A percentile compares a stretch with the other conserved stretches of the same genome.
phyloP scores from a whole-genome alignment of 2,888 invertebrate species.

The Philereme transversata region DNA sequence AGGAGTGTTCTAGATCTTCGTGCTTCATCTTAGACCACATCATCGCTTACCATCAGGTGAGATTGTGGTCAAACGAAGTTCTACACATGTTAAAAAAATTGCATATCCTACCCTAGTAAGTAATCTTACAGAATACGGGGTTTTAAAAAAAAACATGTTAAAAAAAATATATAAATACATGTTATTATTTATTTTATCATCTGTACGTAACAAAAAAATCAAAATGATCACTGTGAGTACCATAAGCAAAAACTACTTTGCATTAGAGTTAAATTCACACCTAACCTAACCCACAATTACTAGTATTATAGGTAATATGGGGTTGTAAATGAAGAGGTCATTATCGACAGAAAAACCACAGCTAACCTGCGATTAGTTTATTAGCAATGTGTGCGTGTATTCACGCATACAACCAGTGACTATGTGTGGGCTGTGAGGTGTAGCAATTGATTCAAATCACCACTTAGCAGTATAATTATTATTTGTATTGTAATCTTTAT shows the following conservation, averaged over 20 bases:
- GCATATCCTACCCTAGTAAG: no score
- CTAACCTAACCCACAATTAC: constrained; percentile 4
- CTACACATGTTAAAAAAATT: no score
- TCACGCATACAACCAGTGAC: not conserved
- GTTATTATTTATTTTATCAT: no score
- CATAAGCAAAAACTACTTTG: not conserved
- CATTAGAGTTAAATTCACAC: not conserved
- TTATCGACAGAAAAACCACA: constrained; percentile 11
- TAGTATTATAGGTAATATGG: not conserved
- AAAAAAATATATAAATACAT: no score
- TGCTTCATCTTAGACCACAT: no score
- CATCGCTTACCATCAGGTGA: no score
- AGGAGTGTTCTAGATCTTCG: no score
- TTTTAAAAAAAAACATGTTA: no score
- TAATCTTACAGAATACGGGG: no score
- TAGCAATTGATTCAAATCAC: constrained; percentile 28
- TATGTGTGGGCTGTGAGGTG: constrained; percentile 14
- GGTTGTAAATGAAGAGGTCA: constrained; percentile 14
- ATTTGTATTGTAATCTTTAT: constrained; percentile 20
- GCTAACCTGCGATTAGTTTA: not conserved
- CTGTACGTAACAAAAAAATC: no score
- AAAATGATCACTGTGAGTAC: no score
- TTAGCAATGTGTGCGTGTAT: not conserved
- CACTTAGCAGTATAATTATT: constrained; percentile 24
- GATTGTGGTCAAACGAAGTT: no score